phyloP scores from a whole-genome alignment of 2,888 invertebrate species.

The Cataglyphis altisquamis region DNA sequence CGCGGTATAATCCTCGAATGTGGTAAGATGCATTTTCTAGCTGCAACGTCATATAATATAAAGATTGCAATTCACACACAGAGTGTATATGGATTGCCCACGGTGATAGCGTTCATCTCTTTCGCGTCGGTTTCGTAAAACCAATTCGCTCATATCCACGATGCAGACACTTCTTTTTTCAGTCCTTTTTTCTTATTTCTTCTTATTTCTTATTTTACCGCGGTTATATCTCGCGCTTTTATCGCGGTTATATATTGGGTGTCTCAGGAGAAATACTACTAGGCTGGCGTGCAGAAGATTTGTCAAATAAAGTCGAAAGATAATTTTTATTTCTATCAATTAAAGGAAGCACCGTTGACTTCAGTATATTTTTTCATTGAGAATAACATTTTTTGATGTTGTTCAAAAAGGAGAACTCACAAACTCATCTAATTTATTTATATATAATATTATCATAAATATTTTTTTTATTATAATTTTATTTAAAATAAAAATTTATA shows the following conservation, averaged over 20 bases:
- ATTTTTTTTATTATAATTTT: background rate
- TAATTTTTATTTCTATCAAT: background rate
- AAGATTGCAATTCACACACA: background rate
- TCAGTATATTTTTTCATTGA: background rate
- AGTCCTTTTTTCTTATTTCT: background rate
- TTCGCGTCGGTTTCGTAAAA: conserved; percentile 10
- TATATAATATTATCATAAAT: background rate
- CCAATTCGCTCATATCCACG: background rate
- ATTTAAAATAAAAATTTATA: background rate
- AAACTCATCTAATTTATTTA: background rate
- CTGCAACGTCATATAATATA: background rate
- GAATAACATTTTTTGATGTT: background rate
- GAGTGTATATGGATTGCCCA: conserved; percentile 7
- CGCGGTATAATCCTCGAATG: background rate
- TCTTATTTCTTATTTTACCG: too few relatives aligned
- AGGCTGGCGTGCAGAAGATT: background rate
- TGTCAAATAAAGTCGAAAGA: background rate
- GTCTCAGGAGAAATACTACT: background rate
- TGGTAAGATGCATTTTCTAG: background rate
- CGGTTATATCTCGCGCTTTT: background rate
- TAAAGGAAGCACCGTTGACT: background rate
- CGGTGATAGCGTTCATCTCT: conserved; percentile 12
- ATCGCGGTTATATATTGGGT: background rate
- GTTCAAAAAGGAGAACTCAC: background rate
- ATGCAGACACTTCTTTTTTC: background rate